Base-by-base conservation (phyloP, 1,140 invertebrate species). In the Pentalonia nigronervosa region DNA sequence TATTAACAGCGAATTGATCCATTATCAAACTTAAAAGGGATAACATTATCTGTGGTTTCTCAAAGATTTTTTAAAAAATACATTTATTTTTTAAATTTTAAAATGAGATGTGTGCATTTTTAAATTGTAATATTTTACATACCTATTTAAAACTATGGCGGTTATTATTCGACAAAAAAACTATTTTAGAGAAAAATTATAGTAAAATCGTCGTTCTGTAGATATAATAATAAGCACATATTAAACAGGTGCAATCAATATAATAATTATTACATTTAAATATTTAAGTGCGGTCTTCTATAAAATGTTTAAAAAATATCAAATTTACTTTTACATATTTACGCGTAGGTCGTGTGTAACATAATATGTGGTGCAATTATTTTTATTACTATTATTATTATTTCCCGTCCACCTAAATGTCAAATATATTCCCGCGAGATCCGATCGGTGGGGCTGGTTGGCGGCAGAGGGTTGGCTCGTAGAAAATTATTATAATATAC, bases 381-480 rank as follows among this genome's bases (percentile, higher is more conserved):
- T 76, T 76, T 76, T 76, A 76, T 67, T 67, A 17, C 30, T 67
- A 67, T n/a, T 67, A 67, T 60, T 67, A 67, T 34, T 76, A 76
- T 76, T 25, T 25, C 23, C 36, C 83, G 8, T 41, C 50, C 53
- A n/a, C 84, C 45, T 53, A 92, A 92, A 92, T 92, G 91, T 92
- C 91, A 92, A 84, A 92, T 84, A 84, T 92, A 92, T 81, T 92
- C 91, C 91, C 91, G 91, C 17, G 91, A 92, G 91, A 92, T 92
- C 11, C 81, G 67, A 90, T 30, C 30, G 45, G 83, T 21, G 1
- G 36, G 83, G 41, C 36, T 36, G 36, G 83, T 36, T 36, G 8
- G 83, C 83, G 41, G 41, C 36, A 84, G 83, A 84, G 83, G 83
- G 83, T 84, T 84, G 30, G 60, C 60, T 76, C 60, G 14, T 76